phyloP scores from a whole-genome alignment of 2,113 vertebrate genomes.

The Gavialis gangeticus region DNA sequence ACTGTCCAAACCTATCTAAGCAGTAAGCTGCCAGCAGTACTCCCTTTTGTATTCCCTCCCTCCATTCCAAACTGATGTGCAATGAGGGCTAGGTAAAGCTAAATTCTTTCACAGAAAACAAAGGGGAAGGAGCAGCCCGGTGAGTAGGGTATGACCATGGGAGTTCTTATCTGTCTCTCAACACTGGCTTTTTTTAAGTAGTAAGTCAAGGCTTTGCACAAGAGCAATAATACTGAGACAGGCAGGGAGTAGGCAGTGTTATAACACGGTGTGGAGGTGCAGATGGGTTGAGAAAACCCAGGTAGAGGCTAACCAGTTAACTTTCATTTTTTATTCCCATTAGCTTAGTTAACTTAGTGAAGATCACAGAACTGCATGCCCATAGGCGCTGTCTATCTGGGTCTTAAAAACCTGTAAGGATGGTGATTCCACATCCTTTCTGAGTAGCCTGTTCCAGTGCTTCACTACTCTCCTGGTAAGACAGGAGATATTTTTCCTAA shows the following conservation, averaged over 20 bases:
- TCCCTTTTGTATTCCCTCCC: not conserved
- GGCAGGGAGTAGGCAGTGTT: not conserved
- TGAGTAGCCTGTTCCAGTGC: too few relatives aligned
- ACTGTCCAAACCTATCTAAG: not conserved
- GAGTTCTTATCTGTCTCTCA: not conserved
- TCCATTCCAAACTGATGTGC: not conserved
- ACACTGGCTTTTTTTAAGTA: not conserved
- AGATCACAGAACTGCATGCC: not conserved
- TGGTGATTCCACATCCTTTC: too few relatives aligned
- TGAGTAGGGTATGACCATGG: not conserved
- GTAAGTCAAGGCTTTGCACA: not conserved
- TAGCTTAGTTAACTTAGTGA: not conserved
- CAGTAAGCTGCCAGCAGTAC: not conserved
- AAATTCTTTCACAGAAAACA: not conserved
- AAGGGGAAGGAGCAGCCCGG: not conserved
- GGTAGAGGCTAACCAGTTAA: not conserved
- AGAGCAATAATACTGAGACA: fast-evolving
- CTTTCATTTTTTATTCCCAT: not conserved
- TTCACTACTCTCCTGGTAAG: too few relatives aligned
- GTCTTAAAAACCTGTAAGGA: too few relatives aligned
- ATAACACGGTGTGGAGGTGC: not conserved
- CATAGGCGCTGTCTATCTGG: too few relatives aligned
- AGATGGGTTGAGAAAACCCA: not conserved
- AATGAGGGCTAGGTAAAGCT: not conserved
- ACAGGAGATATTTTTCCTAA: too few relatives aligned